Conservation (phyloP, 1,140 invertebrate genomes). For the Pseudobourletiella spinata region DNA sequence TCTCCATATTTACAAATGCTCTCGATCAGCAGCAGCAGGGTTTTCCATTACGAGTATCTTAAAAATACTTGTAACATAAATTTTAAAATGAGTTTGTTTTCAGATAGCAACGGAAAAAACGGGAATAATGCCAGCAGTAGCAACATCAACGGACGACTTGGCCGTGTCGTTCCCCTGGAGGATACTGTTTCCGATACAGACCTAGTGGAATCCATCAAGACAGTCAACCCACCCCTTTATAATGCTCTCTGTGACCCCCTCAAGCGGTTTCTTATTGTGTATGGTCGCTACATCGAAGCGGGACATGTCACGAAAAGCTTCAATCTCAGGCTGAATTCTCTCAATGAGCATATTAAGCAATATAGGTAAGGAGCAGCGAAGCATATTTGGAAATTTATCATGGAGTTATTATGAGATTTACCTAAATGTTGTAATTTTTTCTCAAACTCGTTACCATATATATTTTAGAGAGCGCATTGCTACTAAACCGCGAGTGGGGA, state of each 20-base stretch:
- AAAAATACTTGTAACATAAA: too few relatives aligned
- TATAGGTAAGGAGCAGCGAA: not conserved
- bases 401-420: too few relatives aligned
- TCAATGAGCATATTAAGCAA: constrained; percentile 1
- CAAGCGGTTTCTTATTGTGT: constrained; percentile 14
- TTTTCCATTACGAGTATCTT: too few relatives aligned
- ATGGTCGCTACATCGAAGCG: constrained; percentile 8
- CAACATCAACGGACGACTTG: not conserved
- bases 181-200: not conserved
- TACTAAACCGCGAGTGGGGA: not conserved
- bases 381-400: constrained; percentile 2
- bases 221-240: constrained; percentile 9
- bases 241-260: constrained; percentile 9
- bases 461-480: not conserved
- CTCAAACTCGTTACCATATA: too few relatives aligned
- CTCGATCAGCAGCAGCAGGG: constrained; percentile 3
- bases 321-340: constrained; percentile 1
- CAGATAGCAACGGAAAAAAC: not conserved
- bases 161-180: not conserved
- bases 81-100: too few relatives aligned
- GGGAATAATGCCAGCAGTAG: not conserved
- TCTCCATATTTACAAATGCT: constrained; percentile 13
- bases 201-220: constrained; percentile 3
- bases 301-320: not conserved
- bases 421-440: too few relatives aligned